These are phyloP conservation scores for Coilia nasus DNA, from an alignment of 2,797 vertebrate species.

Conservation along the genomic window DNA sequence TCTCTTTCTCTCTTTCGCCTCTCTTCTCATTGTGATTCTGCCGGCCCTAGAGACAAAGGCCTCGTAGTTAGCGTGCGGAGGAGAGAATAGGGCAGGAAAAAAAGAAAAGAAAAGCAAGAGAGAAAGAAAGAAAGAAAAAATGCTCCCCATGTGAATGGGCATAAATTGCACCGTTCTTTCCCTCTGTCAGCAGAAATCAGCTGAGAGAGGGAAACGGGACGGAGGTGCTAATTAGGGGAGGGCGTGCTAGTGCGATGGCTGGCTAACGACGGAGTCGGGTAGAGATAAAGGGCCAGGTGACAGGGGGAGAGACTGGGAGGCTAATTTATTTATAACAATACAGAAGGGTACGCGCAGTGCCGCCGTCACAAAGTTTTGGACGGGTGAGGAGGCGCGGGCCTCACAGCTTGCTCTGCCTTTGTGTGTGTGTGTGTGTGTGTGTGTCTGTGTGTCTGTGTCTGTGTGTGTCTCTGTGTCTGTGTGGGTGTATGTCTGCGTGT, in stretches of 20 bases:
- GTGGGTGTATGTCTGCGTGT: not conserved
- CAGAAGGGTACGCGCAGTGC: slow-evolving; percentile 15
- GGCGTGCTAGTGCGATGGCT: slow-evolving; percentile 36
- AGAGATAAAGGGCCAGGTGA: slow-evolving; percentile 30
- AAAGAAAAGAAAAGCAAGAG: not conserved
- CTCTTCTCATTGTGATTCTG: slow-evolving; percentile 27
- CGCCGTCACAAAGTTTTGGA: not conserved
- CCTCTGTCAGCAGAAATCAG: slow-evolving; percentile 51
- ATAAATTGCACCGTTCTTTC: slow-evolving; percentile 48
- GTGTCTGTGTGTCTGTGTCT: slow-evolving; percentile 17
- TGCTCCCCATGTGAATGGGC: slow-evolving; percentile 40
- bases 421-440: not conserved
- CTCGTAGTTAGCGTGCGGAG: slow-evolving; percentile 49
- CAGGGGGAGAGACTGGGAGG: slow-evolving; percentile 25
- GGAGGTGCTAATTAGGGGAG: slow-evolving; percentile 39
- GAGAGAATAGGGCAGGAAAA: slow-evolving; percentile 31
- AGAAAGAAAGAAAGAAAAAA: slow-evolving; percentile 31
- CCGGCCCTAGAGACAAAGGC: slow-evolving; percentile 37
- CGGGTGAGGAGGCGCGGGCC: not conserved
- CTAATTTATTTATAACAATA: slow-evolving; percentile 44
- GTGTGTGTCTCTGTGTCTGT: slow-evolving; percentile 25
- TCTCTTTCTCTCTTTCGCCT: slow-evolving; percentile 27
- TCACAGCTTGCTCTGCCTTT: not conserved
- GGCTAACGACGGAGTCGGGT: slow-evolving; percentile 28
- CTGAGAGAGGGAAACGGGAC: slow-evolving; percentile 39